These are phyloP conservation scores for Eretmocerus hayati DNA, from an alignment of 2,888 invertebrate genomes.

Conservation along the genomic window DNA sequence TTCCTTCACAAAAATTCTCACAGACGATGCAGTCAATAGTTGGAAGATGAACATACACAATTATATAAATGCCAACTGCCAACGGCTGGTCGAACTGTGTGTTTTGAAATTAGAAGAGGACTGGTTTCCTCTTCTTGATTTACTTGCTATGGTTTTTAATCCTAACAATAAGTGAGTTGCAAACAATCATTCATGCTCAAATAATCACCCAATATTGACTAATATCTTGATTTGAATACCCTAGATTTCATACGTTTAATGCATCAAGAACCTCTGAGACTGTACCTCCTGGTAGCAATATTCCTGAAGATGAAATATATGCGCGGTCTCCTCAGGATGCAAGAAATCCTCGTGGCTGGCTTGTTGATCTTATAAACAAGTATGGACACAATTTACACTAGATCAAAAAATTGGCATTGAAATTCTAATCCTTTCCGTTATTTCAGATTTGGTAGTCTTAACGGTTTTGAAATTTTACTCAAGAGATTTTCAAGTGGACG, in stretches of 20 bases:
- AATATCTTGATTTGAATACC: slow-evolving; percentile 24
- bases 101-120: slow-evolving; percentile 84
- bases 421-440: slow-evolving; percentile 15
- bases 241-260: slow-evolving; percentile 80
- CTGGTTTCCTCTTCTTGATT: slow-evolving; percentile 85
- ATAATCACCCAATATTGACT: no score
- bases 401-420: not conserved
- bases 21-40: slow-evolving; percentile 94
- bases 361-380: slow-evolving; percentile 90
- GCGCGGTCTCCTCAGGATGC: slow-evolving; percentile 73
- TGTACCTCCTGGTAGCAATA: slow-evolving; percentile 55
- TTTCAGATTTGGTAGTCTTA: slow-evolving; percentile 74
- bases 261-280: slow-evolving; percentile 69
- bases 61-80: slow-evolving; percentile 89
- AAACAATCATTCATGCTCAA: no score
- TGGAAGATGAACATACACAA: slow-evolving; percentile 97
- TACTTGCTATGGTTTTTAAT: slow-evolving; percentile 89
- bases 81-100: slow-evolving; percentile 85
- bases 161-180: slow-evolving; percentile 82
- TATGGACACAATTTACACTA: slow-evolving; percentile 36
- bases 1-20: slow-evolving; percentile 93
- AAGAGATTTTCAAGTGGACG: slow-evolving; percentile 75
- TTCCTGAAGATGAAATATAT: slow-evolving; percentile 64
- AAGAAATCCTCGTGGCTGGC: slow-evolving; percentile 86
- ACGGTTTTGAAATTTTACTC: slow-evolving; percentile 80